These are phyloP conservation scores for Araneus ventricosus DNA, from an alignment of 1,140 invertebrate species.

Conservation along the genomic window DNA sequence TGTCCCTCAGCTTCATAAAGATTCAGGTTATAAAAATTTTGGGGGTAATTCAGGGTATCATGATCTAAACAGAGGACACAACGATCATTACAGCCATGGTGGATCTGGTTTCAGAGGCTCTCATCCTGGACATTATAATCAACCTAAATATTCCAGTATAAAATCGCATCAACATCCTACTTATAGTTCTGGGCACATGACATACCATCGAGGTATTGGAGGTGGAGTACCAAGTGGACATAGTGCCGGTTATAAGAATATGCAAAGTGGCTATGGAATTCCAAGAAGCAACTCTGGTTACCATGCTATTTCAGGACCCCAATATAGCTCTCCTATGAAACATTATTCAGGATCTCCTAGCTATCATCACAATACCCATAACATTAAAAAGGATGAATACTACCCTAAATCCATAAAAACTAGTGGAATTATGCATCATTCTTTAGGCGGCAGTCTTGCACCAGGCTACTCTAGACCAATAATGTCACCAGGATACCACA, in stretches of 20 bases:
- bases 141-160: neutral
- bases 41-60: neutral
- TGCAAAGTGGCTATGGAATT: neutral
- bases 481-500: neutral
- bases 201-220: neutral
- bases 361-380: neutral
- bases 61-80: neutral
- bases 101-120: neutral
- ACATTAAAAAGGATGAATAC: neutral
- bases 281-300: neutral
- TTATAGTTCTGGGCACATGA: neutral
- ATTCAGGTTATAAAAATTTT: slow-evolving; percentile 15
- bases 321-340: neutral
- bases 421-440: neutral
- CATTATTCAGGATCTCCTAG: neutral
- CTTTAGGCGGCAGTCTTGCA: neutral
- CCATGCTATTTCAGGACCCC: neutral
- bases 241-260: neutral
- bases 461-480: neutral
- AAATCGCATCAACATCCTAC: neutral
- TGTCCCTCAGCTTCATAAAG: neutral
- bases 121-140: neutral
- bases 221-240: neutral
- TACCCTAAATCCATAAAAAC: neutral
- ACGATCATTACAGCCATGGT: neutral